Base-by-base conservation (phyloP, 1,140 invertebrate species). In the Colletes latitarsis region DNA sequence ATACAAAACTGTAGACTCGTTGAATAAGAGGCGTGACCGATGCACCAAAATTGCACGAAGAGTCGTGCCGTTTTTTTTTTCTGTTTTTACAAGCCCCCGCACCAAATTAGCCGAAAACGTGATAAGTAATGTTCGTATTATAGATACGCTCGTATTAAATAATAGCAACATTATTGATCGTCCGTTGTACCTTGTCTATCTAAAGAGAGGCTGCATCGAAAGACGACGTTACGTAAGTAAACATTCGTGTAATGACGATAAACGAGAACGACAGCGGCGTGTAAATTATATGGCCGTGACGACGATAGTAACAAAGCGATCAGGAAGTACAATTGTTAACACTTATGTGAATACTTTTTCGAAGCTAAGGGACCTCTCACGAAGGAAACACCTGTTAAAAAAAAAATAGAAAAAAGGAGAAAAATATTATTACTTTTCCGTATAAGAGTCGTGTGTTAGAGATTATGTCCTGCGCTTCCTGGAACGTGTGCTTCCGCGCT, bases 31-130 rank as follows among this genome's bases (percentile, higher is more conserved):
- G 39, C 60, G 19, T 79, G 53, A 41, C 15, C 17, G 30, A 66
- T 46, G 30, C 14, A 53, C 21, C 15, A 15, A 64, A 66, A 63
- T 21, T 8, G 60, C n/a, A 64, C 14, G 41, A 58, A 17, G 49
- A 67, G n/a, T 67, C 53, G 12, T 67, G 21, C 19, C 30, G 30
- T 41, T 79, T 71, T 30, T 41, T 79, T 71, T 69, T 39, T 15
- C 19, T 57, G 6, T 52, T n/a, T 67, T 78, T 52, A 41, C 30
- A 86, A 87, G 84, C 81, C 84, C 30, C 85, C 69, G 81, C 84
- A 87, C 85, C 85, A 72, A 57, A 55, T 77, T 76, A 72, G 43
- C n/a, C 19, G 10, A 12, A 49, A 4, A 75, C 55, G 15, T 58
- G 53, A 63, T 55, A 58, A 72, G 39, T 73, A 79, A 82, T 53